Percentiles rank a stretch among this genome's conserved stretches.
These are phyloP conservation scores for Gymnobelideus leadbeateri DNA, from an alignment of 2,113 vertebrate species.

Conservation along the genomic window DNA sequence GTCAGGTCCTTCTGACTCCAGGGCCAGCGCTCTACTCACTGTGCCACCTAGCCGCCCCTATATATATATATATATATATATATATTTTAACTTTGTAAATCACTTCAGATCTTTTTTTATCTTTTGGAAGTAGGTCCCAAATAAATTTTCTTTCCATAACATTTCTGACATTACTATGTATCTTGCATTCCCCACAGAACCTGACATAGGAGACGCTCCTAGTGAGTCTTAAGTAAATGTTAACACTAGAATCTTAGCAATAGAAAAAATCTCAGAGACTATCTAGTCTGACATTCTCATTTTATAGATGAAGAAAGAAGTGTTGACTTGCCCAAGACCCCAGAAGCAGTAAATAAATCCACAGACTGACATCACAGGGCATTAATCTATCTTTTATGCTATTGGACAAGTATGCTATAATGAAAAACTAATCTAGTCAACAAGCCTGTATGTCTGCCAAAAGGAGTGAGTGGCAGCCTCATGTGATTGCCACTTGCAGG, in stretches of 20 bases:
- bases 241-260: not conserved
- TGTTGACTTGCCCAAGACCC: not conserved
- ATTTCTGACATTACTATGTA: not conserved
- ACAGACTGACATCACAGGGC: slow-evolving; percentile 1
- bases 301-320: slow-evolving; percentile 10
- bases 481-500: no score
- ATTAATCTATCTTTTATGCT: not conserved
- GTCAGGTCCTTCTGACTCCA: no score
- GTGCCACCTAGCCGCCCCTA: no score
- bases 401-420: not conserved
- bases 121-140: not conserved
- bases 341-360: slow-evolving; percentile 31
- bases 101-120: not conserved
- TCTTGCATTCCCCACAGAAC: not conserved
- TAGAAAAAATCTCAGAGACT: not conserved
- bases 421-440: no score
- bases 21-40: no score
- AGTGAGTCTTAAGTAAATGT: no score
- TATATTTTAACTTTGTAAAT: not conserved
- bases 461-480: no score
- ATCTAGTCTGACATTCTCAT: not conserved
- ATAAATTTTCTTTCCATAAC: not conserved
- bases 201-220: no score
- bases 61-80: no score
- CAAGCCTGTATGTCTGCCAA: no score